Conservation (phyloP, 2,888 invertebrate species). For the Pseudococcus longispinus region DNA sequence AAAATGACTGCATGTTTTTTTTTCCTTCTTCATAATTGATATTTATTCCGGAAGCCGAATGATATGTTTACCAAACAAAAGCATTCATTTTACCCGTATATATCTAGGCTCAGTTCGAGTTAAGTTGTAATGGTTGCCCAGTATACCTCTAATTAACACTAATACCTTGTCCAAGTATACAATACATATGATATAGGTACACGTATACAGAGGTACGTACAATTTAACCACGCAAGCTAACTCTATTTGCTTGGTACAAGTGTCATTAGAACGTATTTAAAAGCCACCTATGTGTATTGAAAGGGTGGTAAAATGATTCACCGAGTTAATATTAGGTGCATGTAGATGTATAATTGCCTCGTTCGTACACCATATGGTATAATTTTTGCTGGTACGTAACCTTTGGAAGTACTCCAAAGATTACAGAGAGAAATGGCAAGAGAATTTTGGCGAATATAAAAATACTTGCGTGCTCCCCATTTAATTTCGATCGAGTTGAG, state of each 20-base stretch:
- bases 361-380: background rate
- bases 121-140: slow-evolving; percentile 25
- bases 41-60: slow-evolving; percentile 39
- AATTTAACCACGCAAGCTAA: background rate
- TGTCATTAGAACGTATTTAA: no score
- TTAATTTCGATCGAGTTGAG: background rate
- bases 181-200: background rate
- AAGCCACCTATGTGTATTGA: background rate
- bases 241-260: background rate
- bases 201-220: background rate
- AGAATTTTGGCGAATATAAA: background rate
- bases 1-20: background rate
- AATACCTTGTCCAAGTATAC: background rate
- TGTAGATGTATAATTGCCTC: background rate
- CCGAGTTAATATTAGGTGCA: background rate
- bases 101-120: background rate
- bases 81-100: slow-evolving; percentile 4
- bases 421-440: background rate
- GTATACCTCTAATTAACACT: slow-evolving; percentile 33
- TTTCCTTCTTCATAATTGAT: background rate
- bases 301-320: slow-evolving; percentile 10
- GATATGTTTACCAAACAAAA: slow-evolving; percentile 6
- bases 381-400: background rate
- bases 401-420: background rate
- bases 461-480: background rate